Evolutionary conservation across 2,888 invertebrate genomes (phyloP), one percentile per base, ranked within the genome.

Genomic region (Catotricha subobsoleta): DNA sequence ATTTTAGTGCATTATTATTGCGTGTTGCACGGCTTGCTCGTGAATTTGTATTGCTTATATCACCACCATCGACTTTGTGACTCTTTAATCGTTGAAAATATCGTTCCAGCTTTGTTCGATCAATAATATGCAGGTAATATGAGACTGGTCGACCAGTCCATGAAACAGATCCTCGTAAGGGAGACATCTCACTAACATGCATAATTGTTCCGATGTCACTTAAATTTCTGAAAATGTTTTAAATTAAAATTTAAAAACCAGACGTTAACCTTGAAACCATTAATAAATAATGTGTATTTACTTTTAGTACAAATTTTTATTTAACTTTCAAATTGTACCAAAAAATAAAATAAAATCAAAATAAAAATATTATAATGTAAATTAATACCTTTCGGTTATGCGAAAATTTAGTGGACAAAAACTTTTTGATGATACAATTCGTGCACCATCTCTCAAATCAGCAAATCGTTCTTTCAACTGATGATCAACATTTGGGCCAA

Each of bases 61-160:
- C 35, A 48, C 48, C 50, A 53, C 62, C 74, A 69, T 72, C 76
- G 62, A 74, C 71, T 67, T 80, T 82, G 56, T 83, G 83, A 64
- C 87, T 90, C 70, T 90, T 91, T 66, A 90, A 71, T 64, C 86
- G 78, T 67, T 87, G 86, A 69, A 94, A 94, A 68, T 94, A 94
- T 64, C 90, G 79, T 71, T 94, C 94, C 66, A 88, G 69, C 70
- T 90, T 92, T 52, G 91, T 91, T 60, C 94, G 78, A 72, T 99
- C 97, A 60, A 98, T 94, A 54, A 86, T 80, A 67, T 99, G 98
- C 53, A 97, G 73, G 69, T 90, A 99, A 71, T 98, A 99, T 48
- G 92, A 90, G 54, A 98, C 97, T 40, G 95, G 90, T 64, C 92
- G 95, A 49, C 91, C 91, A 45, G 98, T 99, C 98, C 98, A 98